These are phyloP conservation scores for Dicrostonyx torquatus DNA, from an alignment of 2,797 vertebrate species.

Conservation along the genomic window DNA sequence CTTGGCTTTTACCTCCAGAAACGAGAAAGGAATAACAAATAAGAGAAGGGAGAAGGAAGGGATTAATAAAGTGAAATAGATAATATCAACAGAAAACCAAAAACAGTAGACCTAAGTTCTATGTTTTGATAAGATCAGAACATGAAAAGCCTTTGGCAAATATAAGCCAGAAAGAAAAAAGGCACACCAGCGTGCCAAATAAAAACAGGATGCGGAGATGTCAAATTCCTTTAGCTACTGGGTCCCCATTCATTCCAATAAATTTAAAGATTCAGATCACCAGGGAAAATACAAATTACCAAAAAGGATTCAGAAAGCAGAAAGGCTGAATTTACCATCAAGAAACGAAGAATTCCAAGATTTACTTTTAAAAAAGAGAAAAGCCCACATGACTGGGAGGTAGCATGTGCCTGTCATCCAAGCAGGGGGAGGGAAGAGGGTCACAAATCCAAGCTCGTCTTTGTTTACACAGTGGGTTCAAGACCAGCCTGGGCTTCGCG, in stretches of 20 bases:
- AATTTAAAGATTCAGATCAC: slow-evolving; percentile 36
- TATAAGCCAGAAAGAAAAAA: slow-evolving; percentile 9
- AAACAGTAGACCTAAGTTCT: slow-evolving; percentile 58
- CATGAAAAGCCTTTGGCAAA: slow-evolving; percentile 63
- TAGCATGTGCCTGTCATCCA: not conserved
- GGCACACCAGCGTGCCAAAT: not conserved
- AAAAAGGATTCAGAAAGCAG: slow-evolving; percentile 42
- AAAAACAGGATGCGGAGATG: slow-evolving; percentile 55
- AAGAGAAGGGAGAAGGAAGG: slow-evolving; percentile 51
- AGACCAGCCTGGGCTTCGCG: not conserved
- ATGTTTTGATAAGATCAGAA: slow-evolving; percentile 60
- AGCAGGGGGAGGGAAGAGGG: not conserved
- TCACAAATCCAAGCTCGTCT: not conserved
- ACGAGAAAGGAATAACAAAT: slow-evolving; percentile 45
- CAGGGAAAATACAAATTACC: slow-evolving; percentile 7
- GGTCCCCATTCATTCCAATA: not conserved
- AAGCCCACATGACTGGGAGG: fast-evolving
- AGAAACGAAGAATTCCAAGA: not conserved
- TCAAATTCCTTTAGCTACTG: not conserved
- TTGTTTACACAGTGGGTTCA: not conserved
- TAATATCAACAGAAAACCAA: slow-evolving; percentile 58
- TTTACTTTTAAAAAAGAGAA: not conserved
- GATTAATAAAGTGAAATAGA: slow-evolving; percentile 67
- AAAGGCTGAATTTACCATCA: slow-evolving; percentile 17
- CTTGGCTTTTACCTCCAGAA: slow-evolving; percentile 51